Base-by-base conservation (phyloP, 2,888 invertebrate genomes). In the Drosophila monieri region DNA sequence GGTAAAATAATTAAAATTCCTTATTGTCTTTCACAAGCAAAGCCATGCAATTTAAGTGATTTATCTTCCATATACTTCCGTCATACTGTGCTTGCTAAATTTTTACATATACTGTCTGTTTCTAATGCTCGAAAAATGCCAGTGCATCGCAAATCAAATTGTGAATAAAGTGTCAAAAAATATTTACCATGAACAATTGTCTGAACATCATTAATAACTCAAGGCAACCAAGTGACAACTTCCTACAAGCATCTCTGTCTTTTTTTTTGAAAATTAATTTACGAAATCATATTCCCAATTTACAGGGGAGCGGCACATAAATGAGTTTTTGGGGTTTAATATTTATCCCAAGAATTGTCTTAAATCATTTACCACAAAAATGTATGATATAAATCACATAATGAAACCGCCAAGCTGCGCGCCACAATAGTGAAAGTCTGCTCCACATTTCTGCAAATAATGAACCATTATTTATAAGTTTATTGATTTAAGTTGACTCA, bases 1-100 rank as follows among this genome's bases (percentile, higher is more conserved):
- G 98, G 98, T 97, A 94, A 92, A 37, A 39, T 6, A 10, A 65
- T 14, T n/a, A 18, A 30, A 30, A 51, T 14, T 18, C 8, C n/a
- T 27, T 12, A 4, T 15, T 3, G n/a, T 3, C 18, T 37, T n/a
- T 39, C 9, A 9, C 27, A 8, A 27, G 27, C 27, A 27, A 27
- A 27, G 27, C 9, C 27, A 27, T 23, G 30, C 12, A n/a, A 18
- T 41, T 12, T 23, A n/a, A 62, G 41, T 25, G 10, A 41, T 18
- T 41, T 41, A 8, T 18, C 15, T 18, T 10, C 9, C 39, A 41
- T 9, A 41, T 41, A 41, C 39, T 41, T 41, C 39, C 14, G 15
- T 41, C 18, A 18, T 27, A 21, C 35, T 23, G 30, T 62, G 49
- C 43, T 43, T 62, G 62, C 48, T n/a, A 35, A 59, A 30, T 60